Percentiles rank a stretch among this genome's conserved stretches.
These are phyloP conservation scores for Ficedula albicollis DNA, from an alignment of 2,797 vertebrate species.

Conservation along the genomic window DNA sequence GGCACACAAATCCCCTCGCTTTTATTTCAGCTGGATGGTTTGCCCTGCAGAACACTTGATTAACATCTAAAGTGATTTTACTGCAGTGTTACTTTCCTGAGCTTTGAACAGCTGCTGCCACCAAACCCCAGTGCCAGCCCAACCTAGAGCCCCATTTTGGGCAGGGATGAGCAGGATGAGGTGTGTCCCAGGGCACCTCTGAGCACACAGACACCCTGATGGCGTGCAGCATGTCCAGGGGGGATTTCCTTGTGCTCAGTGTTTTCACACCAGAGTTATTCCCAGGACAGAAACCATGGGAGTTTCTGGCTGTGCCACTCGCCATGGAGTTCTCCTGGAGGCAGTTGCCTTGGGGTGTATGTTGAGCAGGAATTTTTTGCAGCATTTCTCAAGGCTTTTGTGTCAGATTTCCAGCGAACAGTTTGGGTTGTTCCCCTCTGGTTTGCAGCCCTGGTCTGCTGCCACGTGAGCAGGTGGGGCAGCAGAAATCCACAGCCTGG, in stretches of 20 bases:
- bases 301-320: background rate
- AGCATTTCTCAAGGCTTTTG: background rate
- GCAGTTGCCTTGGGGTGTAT: background rate
- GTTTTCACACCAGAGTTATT: background rate
- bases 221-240: rapidly evolving
- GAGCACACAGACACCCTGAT: rapidly evolving
- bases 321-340: background rate
- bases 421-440: background rate
- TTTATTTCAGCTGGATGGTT: background rate
- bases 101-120: background rate
- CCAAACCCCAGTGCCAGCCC: background rate
- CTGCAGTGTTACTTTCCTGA: background rate
- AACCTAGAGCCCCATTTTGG: rapidly evolving
- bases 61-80: background rate
- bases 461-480: background rate
- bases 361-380: background rate
- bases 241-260: background rate
- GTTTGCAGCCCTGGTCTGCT: background rate
- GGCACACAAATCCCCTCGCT: background rate
- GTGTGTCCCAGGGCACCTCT: background rate
- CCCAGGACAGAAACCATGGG: background rate
- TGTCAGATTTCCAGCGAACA: background rate
- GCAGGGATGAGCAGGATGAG: background rate
- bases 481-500: background rate
- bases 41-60: background rate